Conservation (phyloP, 2,113 vertebrate genomes). For the Macaca mulatta region DNA sequence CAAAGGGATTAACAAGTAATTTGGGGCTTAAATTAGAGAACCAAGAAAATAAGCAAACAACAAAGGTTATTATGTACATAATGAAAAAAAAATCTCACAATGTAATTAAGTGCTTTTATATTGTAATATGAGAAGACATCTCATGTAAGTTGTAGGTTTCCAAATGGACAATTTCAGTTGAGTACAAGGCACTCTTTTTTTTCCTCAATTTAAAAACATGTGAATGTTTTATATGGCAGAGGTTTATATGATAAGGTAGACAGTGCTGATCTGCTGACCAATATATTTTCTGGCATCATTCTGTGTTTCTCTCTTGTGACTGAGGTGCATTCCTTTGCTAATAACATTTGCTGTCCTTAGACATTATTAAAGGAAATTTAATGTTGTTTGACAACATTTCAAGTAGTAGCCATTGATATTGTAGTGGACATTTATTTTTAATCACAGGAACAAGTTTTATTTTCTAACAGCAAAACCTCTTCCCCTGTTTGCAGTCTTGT, state of each 20-base stretch:
- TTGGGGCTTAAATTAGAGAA: slow-evolving; percentile 61
- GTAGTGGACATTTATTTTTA: background rate
- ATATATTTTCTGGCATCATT: background rate
- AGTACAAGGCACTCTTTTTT: background rate
- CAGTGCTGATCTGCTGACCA: background rate
- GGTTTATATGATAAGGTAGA: background rate
- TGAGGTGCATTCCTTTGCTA: background rate
- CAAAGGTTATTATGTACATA: background rate
- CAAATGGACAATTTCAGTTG: background rate
- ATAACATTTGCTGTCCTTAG: background rate
- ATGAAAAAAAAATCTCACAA: background rate
- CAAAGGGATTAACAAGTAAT: slow-evolving; percentile 58
- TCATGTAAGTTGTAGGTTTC: background rate
- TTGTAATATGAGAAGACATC: background rate
- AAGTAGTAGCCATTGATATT: background rate
- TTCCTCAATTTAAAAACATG: background rate
- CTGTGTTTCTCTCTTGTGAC: background rate
- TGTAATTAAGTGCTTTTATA: slow-evolving; percentile 42
- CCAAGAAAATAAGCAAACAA: slow-evolving; percentile 50
- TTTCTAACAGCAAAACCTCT: background rate
- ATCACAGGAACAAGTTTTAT: background rate
- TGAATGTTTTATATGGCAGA: background rate
- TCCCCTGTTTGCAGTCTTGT: background rate
- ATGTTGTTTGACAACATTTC: background rate
- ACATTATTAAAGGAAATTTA: background rate